Evolutionary conservation across 2,113 vertebrate species (phyloP).

Genomic region (Ctenodactylus gundi): DNA sequence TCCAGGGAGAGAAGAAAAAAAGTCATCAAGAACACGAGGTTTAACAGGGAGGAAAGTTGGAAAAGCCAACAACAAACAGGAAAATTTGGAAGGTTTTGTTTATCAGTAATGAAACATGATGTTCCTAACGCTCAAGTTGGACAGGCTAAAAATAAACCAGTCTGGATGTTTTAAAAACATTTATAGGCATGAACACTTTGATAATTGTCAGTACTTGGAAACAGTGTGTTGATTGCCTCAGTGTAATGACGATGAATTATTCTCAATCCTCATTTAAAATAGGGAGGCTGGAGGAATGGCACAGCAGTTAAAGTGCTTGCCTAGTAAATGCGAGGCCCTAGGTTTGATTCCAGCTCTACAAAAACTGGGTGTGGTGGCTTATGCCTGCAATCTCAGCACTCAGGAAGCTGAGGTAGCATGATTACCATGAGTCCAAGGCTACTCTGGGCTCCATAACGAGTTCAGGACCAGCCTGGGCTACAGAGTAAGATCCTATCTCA

Average conservation of each 20-base stretch:
- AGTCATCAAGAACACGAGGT: neutral
- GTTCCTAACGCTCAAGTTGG: neutral
- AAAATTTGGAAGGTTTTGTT: neutral
- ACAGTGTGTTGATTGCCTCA: neutral
- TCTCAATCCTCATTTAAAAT: neutral
- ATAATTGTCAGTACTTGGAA: slow-evolving; percentile 12
- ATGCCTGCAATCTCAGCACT: no score
- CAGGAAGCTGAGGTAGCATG: no score
- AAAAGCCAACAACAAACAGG: neutral
- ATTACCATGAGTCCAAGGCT: no score
- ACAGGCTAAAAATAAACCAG: neutral
- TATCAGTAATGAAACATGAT: neutral
- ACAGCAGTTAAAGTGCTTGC: no score
- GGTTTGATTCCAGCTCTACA: no score
- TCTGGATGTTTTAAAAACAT: neutral
- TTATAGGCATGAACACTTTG: neutral
- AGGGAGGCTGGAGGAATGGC: no score
- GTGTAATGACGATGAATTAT: neutral
- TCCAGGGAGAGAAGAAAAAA: neutral
- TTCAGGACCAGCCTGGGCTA: no score
- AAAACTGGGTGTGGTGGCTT: no score
- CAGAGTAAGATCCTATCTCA: no score
- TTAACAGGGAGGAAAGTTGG: neutral
- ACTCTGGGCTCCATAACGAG: no score
- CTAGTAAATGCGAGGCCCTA: no score